Percentiles rank a stretch among this genome's conserved stretches.
phyloP scores from a whole-genome alignment of 2,797 vertebrate genomes.

The Antennarius maculatus region DNA sequence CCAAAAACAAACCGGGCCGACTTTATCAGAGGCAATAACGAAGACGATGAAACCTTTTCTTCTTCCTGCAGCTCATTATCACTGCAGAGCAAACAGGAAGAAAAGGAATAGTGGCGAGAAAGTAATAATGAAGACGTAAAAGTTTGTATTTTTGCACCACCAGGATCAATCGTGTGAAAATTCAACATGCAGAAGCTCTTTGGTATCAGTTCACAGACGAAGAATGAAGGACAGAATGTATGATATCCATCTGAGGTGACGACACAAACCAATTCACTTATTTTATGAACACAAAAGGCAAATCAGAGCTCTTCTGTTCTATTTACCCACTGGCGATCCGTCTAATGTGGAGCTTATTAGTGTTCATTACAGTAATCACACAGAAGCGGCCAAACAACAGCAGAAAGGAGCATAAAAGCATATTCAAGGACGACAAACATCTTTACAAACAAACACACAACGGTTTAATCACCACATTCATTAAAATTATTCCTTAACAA shows the following conservation, averaged over 20 bases:
- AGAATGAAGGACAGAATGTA: neutral
- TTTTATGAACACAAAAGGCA: neutral
- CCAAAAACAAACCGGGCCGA: slow-evolving; percentile 2
- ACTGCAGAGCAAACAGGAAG: neutral
- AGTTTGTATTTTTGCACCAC: neutral
- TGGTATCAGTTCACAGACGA: neutral
- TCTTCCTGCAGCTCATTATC: neutral
- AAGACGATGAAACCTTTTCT: neutral
- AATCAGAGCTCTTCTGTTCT: neutral
- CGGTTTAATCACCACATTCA: slow-evolving; percentile 20
- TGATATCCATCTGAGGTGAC: neutral
- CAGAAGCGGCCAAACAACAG: neutral
- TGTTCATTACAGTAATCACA: slow-evolving; percentile 7
- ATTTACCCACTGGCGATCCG: neutral
- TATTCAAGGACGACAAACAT: neutral
- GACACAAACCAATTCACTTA: neutral
- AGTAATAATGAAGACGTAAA: neutral
- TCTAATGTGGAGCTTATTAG: neutral
- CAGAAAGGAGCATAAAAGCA: neutral
- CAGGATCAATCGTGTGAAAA: slow-evolving; percentile 24
- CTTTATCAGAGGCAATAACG: neutral
- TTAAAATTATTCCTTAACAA: slow-evolving; percentile 8
- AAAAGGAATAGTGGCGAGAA: neutral
- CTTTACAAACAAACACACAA: neutral
- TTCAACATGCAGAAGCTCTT: slow-evolving; percentile 5